Evolutionary conservation across 1,140 invertebrate genomes (phyloP), one percentile per base, ranked within the genome.

Genomic region (Hestina assimilis): DNA sequence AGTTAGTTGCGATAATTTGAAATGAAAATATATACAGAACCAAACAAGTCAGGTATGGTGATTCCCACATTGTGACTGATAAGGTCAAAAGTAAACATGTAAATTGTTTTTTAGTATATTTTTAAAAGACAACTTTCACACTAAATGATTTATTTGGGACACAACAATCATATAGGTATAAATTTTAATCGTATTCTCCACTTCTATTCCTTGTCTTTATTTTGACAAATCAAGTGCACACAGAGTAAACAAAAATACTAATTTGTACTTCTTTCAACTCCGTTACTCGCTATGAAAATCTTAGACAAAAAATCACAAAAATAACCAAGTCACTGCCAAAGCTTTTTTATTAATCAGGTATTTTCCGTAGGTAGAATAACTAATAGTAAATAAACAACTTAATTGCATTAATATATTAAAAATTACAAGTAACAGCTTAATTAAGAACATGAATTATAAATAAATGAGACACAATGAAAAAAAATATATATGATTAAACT

Each of bases 1-100:
- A 93, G 83, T 94, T 94, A 61, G 90, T 93, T 58, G 91, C 89
- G 57, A 94, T 89, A 70, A 94, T 91, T 83, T 94, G 92, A 79
- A 93, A 91, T 66, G 89, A 91, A 77, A 91, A 88, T 83, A 89
- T 85, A 72, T 89, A 89, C 71, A 89, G 72, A 75, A 85, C 74
- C 69, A 89, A 89, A 83, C 83, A 89, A 76, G 82, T 89, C 74
- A 89, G 82, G 76, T 89, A 89, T 66, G 85, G 84, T 59, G 79
- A 83, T 60, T 89, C 87, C 70, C 84, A 74, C 88, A 89, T 89
- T 71, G 75, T 79, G 72, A 67, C 67, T 55, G 68, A 59, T 71
- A 53, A 71, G 58, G 40, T 52, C 52, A 46, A 70, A 72, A 75
- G 64, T 53, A 74, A 70, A 79, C 81, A 87, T 84, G 71, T 72